A percentile compares a stretch with the other conserved stretches of the same genome.
These are phyloP conservation scores for Arion vulgaris DNA, from an alignment of 1,140 invertebrate genomes.

Conservation along the genomic window DNA sequence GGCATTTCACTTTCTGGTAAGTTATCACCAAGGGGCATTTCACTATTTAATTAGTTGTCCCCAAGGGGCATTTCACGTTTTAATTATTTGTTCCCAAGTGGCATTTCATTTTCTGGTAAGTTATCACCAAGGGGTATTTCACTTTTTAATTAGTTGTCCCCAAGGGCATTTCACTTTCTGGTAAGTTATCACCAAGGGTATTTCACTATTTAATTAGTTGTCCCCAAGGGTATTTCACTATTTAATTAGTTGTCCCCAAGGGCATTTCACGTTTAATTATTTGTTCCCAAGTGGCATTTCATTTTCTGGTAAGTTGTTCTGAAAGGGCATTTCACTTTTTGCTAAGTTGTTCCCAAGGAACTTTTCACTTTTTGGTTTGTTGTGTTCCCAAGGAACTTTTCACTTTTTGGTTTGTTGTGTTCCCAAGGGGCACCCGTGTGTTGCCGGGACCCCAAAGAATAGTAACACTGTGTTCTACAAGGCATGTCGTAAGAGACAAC, in stretches of 20 bases:
- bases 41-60: no score
- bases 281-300: background rate
- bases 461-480: no score
- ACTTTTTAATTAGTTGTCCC: no score
- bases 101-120: slow-evolving; percentile 10
- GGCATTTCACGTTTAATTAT: no score
- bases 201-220: no score
- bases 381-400: background rate
- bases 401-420: background rate
- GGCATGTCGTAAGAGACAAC: no score
- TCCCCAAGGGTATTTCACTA: slow-evolving; percentile 1
- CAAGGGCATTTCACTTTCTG: no score
- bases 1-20: slow-evolving; percentile 19
- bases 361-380: slow-evolving; percentile 1
- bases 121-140: background rate
- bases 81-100: background rate
- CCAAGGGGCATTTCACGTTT: no score
- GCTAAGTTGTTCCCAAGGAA: background rate
- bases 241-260: background rate
- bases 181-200: background rate
- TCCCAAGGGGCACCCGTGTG: no score
- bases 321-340: no score
- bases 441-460: no score
- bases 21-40: background rate
- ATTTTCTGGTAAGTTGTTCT: background rate